phyloP scores from a whole-genome alignment of 1,140 invertebrate species.

The Drosophila teissieri region DNA sequence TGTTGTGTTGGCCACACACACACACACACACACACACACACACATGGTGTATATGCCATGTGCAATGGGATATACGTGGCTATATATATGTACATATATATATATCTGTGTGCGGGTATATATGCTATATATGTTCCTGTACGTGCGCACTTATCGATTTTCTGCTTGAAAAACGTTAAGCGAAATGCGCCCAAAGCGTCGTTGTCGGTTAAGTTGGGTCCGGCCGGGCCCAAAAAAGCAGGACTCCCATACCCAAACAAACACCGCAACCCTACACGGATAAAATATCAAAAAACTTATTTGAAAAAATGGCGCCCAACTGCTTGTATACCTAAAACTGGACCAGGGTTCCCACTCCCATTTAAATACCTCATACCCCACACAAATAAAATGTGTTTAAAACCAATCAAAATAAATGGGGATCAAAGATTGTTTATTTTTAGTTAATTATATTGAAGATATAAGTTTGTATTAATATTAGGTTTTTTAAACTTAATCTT shows the following conservation, averaged over 20 bases:
- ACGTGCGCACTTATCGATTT: constrained; percentile 63
- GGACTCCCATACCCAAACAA: constrained; percentile 20
- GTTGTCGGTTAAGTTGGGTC: constrained; percentile 38
- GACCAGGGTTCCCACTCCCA: background rate
- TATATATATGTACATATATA: constrained; percentile 18
- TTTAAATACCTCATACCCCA: background rate
- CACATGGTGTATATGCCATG: constrained; percentile 20
- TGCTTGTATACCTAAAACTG: background rate
- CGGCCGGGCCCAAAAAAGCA: constrained; percentile 31
- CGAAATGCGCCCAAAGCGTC: constrained; percentile 57
- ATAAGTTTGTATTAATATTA: no score
- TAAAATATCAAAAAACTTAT: background rate
- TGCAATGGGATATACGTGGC: constrained; percentile 26
- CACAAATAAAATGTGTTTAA: background rate
- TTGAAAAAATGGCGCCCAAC: background rate
- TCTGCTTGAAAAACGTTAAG: constrained; percentile 58
- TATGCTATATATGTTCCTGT: constrained; percentile 49
- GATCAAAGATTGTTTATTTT: background rate
- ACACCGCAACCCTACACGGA: constrained; percentile 13
- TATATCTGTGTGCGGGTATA: constrained; percentile 19
- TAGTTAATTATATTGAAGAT: background rate
- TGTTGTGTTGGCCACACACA: constrained; percentile 43
- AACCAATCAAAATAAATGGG: background rate
- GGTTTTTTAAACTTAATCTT: no score
- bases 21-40: constrained; percentile 19